Evolutionary conservation across 2,888 invertebrate genomes (phyloP).

Genomic region (Drosophila birchii): DNA sequence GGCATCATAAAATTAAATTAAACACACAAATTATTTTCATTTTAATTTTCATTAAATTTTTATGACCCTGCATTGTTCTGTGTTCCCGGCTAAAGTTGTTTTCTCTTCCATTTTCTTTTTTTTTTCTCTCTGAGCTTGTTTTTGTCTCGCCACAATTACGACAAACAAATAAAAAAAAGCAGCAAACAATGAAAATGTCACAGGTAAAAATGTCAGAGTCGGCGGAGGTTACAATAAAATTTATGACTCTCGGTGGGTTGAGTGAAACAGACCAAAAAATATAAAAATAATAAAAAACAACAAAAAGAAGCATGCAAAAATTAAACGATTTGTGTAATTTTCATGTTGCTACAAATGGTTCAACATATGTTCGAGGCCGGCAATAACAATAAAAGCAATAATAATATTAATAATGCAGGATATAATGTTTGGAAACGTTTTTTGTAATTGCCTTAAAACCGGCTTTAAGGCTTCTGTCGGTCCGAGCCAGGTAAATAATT

Average conservation of each 20-base stretch:
- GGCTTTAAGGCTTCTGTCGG: constrained; percentile 54
- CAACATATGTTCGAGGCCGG: constrained; percentile 73
- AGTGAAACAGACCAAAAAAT: constrained; percentile 11
- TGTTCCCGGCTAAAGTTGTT: constrained; percentile 33
- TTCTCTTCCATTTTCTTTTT: constrained; percentile 15
- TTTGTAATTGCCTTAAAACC: constrained; percentile 70
- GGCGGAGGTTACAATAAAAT: constrained; percentile 55
- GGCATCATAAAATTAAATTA: constrained; percentile 79
- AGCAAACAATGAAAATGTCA: constrained; percentile 76
- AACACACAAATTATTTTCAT: constrained; percentile 79
- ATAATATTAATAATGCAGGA: constrained; percentile 46
- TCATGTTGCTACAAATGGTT: constrained; percentile 76
- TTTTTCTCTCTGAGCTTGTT: constrained; percentile 44
- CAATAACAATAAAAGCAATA: constrained; percentile 50
- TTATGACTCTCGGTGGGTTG: constrained; percentile 61
- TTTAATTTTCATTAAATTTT: constrained; percentile 81
- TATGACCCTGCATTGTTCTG: constrained; percentile 62
- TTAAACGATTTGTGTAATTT: constrained; percentile 81
- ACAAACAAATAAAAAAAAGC: constrained; percentile 65
- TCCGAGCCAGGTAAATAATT: constrained; percentile 27
- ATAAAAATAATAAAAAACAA: constrained; percentile 21
- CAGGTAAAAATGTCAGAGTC: constrained; percentile 73
- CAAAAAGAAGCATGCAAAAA: constrained; percentile 65
- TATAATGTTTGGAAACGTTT: constrained; percentile 27
- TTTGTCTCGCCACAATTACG: constrained; percentile 72